A percentile compares a stretch with the other conserved stretches of the same genome.
phyloP scores from a whole-genome alignment of 2,113 vertebrate genomes.

The Poeciliopsis retropinna region DNA sequence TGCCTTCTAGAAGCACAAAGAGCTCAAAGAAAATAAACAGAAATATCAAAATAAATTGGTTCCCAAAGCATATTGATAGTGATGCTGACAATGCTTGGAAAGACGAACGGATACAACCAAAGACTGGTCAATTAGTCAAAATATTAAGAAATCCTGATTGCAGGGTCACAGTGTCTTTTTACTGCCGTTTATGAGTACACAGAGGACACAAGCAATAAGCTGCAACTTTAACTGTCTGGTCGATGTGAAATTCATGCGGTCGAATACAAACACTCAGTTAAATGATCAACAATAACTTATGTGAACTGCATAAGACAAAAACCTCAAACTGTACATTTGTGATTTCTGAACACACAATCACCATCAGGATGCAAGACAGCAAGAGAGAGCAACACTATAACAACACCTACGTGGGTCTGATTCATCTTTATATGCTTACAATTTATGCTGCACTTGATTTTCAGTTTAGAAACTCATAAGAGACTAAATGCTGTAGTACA shows the following conservation, averaged over 20 bases:
- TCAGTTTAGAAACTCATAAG: not conserved
- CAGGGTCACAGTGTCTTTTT: not conserved
- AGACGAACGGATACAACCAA: not conserved
- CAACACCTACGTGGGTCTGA: not conserved
- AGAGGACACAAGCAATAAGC: not conserved
- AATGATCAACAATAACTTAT: not conserved
- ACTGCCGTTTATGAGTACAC: not conserved
- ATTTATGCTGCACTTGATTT: not conserved
- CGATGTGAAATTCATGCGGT: not conserved
- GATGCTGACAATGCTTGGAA: not conserved
- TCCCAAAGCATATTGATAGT: not conserved
- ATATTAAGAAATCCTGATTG: not conserved
- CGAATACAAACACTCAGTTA: not conserved
- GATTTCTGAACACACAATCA: not conserved
- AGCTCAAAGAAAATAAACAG: slow-evolving; percentile 5
- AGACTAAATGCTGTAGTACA: not conserved
- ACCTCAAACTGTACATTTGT: not conserved
- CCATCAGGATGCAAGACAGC: not conserved
- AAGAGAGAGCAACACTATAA: not conserved
- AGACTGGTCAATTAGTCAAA: not conserved
- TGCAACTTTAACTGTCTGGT: not conserved
- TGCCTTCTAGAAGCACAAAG: not conserved
- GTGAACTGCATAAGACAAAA: not conserved
- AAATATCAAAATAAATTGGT: not conserved
- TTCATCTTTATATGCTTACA: not conserved